A percentile compares a stretch with the other conserved stretches of the same genome.
phyloP scores from a whole-genome alignment of 2,888 invertebrate species.

The Epiperipatus broadwayi region DNA sequence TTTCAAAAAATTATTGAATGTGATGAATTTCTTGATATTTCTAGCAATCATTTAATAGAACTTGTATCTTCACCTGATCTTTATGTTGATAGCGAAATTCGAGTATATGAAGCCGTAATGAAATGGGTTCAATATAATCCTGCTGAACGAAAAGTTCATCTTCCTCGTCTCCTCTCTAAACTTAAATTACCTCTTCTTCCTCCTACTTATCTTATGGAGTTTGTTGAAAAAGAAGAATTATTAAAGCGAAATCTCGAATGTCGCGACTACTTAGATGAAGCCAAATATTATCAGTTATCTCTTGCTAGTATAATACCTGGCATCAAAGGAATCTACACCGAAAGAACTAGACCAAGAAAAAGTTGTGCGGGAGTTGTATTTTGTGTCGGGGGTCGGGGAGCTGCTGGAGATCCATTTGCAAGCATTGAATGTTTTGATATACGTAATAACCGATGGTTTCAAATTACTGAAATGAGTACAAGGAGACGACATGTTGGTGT shows the following conservation, averaged over 20 bases:
- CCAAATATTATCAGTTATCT: conserved; percentile 28
- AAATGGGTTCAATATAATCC: conserved; percentile 28
- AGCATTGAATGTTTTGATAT: conserved; percentile 32
- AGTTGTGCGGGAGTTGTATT: conserved; percentile 33
- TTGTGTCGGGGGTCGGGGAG: conserved; percentile 34
- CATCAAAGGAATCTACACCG: conserved; percentile 20
- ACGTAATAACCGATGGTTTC: conserved; percentile 30
- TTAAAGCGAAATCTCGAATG: conserved; percentile 24
- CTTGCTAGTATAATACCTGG: conserved; percentile 23
- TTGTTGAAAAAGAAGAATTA: conserved; percentile 24
- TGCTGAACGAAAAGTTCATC: conserved; percentile 21
- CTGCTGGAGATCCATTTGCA: conserved; percentile 32
- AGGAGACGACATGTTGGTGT: conserved; percentile 33
- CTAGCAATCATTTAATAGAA: conserved; percentile 20
- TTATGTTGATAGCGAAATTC: conserved; percentile 18
- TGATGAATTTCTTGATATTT: conserved; percentile 25
- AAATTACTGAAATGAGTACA: conserved; percentile 31
- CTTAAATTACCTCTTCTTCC: conserved; percentile 29
- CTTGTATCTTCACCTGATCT: conserved; percentile 17
- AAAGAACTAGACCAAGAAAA: conserved; percentile 28
- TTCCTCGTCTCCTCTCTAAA: conserved; percentile 24
- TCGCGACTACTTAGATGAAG: conserved; percentile 30
- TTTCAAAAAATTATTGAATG: conserved; percentile 24
- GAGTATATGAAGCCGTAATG: conserved; percentile 30
- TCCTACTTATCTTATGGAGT: conserved; percentile 24